Conservation (phyloP, 2,113 vertebrate species). For the Pteropus alecto region DNA sequence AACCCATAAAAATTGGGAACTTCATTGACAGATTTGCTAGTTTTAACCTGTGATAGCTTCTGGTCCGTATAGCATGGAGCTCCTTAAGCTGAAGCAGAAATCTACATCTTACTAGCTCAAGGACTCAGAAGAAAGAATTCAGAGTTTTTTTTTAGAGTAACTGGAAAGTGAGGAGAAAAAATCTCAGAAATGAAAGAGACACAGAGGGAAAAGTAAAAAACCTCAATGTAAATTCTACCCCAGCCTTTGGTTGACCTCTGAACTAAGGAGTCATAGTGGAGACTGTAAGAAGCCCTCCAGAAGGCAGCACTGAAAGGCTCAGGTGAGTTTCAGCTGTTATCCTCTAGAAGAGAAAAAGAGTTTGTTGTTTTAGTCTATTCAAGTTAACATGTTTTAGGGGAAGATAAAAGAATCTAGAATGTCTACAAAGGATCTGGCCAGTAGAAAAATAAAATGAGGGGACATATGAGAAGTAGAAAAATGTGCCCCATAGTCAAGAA, state of each 20-base stretch:
- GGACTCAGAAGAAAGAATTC: background rate
- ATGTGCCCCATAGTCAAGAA: background rate
- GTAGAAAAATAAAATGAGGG: background rate
- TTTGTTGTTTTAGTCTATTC: background rate
- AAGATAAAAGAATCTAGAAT: background rate
- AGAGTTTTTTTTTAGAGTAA: background rate
- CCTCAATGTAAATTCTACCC: background rate
- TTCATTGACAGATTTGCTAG: background rate
- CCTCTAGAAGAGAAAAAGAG: background rate
- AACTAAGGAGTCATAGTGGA: accelerated
- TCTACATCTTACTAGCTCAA: too few species aligned
- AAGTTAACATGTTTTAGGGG: background rate
- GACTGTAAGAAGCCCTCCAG: background rate
- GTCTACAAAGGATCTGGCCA: background rate
- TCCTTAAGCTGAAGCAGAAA: background rate
- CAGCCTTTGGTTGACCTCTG: background rate
- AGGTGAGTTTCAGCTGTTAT: background rate
- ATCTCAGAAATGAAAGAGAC: background rate
- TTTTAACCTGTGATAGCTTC: background rate
- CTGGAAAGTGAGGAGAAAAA: background rate
- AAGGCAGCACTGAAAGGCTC: background rate
- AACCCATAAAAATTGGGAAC: background rate
- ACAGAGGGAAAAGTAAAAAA: accelerated
- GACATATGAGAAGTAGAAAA: background rate
- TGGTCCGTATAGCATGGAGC: background rate